phyloP scores from a whole-genome alignment of 2,113 vertebrate species.

The Nothocercus julius region DNA sequence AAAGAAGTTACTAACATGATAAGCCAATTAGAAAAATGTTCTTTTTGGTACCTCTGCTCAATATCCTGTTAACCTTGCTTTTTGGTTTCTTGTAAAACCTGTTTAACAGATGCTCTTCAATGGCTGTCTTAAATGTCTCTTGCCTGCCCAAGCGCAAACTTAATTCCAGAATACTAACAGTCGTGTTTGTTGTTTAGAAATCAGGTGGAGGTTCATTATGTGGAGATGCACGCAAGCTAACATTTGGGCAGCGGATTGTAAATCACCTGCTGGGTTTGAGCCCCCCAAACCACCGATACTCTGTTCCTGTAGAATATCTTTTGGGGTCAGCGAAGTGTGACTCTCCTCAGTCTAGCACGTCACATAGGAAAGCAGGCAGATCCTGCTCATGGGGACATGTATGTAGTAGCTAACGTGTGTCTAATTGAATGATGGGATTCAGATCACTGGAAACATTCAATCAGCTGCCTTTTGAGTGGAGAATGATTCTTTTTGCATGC shows the following conservation, averaged over 20 bases:
- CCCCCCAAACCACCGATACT: conserved; percentile 84
- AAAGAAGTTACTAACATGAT: background rate
- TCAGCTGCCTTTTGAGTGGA: conserved; percentile 36
- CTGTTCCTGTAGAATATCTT: conserved; percentile 86
- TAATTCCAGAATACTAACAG: conserved; percentile 58
- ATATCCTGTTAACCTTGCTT: background rate
- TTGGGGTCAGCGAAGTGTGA: conserved; percentile 79
- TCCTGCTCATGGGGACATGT: conserved; percentile 96
- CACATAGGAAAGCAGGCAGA: conserved; percentile 85
- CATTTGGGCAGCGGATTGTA: conserved; percentile 93
- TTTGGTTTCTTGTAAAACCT: background rate
- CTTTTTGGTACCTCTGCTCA: background rate
- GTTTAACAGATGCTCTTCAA: background rate
- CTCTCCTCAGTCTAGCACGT: conserved; percentile 75
- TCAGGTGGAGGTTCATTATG: conserved; percentile 77
- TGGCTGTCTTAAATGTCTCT: background rate
- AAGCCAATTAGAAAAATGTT: background rate
- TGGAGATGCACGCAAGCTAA: conserved; percentile 88
- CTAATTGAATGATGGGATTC: conserved; percentile 67
- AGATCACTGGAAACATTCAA: conserved; percentile 72
- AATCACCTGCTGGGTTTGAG: conserved; percentile 94
- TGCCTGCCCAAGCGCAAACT: background rate
- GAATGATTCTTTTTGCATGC: conserved; percentile 79
- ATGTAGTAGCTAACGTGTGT: conserved; percentile 81
- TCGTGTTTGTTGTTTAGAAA: conserved; percentile 80